Conservation (phyloP, 2,113 vertebrate species). For the Bos taurus region DNA sequence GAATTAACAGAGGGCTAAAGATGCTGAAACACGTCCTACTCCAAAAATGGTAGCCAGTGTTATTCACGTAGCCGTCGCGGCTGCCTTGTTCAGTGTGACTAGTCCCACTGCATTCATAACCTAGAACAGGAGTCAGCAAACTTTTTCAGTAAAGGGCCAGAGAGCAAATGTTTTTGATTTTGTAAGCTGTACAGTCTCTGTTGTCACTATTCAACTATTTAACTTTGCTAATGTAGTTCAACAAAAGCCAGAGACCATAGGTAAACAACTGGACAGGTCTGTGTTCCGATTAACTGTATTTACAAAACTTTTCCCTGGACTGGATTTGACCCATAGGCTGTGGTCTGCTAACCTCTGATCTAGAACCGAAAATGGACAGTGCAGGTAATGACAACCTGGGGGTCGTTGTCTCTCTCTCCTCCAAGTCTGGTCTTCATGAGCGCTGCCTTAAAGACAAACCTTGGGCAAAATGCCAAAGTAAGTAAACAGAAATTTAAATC, state of each 20-base stretch:
- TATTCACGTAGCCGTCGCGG: not conserved
- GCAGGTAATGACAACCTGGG: not conserved
- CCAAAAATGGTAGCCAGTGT: not conserved
- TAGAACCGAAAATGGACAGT: not conserved
- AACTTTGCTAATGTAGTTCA: not conserved
- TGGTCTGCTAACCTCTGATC: not conserved
- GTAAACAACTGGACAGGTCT: not conserved
- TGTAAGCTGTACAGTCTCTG: not conserved
- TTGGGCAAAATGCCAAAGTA: not conserved
- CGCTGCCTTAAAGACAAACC: not conserved
- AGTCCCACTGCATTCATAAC: not conserved
- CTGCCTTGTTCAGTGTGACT: not conserved
- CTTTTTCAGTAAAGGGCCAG: not conserved
- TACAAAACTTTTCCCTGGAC: not conserved
- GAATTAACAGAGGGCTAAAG: not conserved
- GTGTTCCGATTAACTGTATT: not conserved
- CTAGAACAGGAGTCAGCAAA: not conserved
- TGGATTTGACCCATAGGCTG: not conserved
- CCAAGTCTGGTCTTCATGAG: not conserved
- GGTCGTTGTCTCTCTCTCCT: accelerated
- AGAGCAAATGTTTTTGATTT: not conserved
- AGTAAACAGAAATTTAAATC: not conserved
- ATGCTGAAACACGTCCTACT: not conserved
- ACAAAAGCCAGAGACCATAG: not conserved
- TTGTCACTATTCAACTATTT: not conserved